Evolutionary conservation across 2,113 vertebrate species (phyloP).

Genomic region (Bos indicus): DNA sequence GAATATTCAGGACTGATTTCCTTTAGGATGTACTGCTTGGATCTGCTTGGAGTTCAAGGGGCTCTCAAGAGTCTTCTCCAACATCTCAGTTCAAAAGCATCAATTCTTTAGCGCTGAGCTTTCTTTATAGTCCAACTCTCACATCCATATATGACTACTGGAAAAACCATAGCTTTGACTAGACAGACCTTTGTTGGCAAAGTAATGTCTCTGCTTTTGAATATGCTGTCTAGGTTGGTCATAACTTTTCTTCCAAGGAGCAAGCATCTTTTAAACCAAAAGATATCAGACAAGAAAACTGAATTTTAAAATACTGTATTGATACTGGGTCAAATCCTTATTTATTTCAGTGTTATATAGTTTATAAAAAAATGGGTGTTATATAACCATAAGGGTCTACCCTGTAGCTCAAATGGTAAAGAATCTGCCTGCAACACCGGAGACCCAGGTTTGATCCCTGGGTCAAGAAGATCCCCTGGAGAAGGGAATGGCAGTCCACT

Average conservation of each 20-base stretch:
- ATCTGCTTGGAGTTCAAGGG: background rate
- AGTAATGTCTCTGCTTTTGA: background rate
- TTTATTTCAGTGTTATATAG: background rate
- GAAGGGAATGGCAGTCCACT: background rate
- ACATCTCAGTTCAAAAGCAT: background rate
- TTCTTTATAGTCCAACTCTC: background rate
- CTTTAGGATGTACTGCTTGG: background rate
- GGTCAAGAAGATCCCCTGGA: background rate
- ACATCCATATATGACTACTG: background rate
- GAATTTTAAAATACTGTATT: background rate
- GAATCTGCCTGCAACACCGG: background rate
- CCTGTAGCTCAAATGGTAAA: background rate
- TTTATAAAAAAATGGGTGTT: background rate
- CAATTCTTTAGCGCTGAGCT: background rate
- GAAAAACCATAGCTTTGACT: background rate
- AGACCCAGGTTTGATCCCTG: background rate
- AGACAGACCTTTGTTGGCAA: background rate
- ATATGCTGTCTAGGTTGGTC: background rate
- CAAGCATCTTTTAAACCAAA: background rate
- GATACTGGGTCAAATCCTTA: constrained; percentile 1
- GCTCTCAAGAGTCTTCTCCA: background rate
- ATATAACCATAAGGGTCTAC: background rate
- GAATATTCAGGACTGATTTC: background rate
- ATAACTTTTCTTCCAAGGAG: background rate
- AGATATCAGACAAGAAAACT: background rate